A percentile compares a stretch with the other conserved stretches of the same genome.
Conservation (phyloP, 37 sponge, comb jelly and placozoan species). For the Tethya wilhelma region DNA sequence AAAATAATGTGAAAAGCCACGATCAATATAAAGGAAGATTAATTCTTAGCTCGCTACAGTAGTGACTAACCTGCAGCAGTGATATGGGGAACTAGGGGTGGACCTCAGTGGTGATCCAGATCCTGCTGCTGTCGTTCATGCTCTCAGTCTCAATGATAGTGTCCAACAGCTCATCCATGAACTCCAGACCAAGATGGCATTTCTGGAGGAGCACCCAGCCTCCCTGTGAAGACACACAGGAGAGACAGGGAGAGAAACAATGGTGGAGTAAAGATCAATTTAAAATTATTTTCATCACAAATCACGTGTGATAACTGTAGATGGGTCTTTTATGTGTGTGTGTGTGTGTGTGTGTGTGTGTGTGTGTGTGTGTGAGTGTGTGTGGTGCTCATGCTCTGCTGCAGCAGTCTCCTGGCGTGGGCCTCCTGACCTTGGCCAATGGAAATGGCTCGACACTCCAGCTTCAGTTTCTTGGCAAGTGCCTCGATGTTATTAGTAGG, state of each 20-base stretch:
- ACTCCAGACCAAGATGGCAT: slow-evolving; percentile 95
- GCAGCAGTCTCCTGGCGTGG: slow-evolving; percentile 91
- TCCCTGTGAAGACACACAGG: slow-evolving; percentile 55
- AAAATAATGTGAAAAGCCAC: too few species aligned
- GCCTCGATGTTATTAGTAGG: slow-evolving; percentile 94
- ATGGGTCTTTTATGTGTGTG: too few species aligned
- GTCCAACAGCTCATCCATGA: slow-evolving; percentile 92
- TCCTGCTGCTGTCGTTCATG: slow-evolving; percentile 77
- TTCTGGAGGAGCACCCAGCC: slow-evolving; percentile 97
- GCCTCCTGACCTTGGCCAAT: slow-evolving; percentile 99
- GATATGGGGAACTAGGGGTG: slow-evolving; percentile 96
- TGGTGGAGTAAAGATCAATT: too few species aligned
- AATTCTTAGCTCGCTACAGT: background rate
- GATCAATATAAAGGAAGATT: too few species aligned
- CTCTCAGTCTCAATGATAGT: slow-evolving; percentile 80
- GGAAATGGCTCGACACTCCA: slow-evolving; percentile 89
- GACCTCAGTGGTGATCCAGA: slow-evolving; percentile 98
- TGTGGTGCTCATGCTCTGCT: slow-evolving; percentile 81
- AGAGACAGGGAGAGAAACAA: too few species aligned
- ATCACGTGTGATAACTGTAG: too few species aligned
- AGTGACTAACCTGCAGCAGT: slow-evolving; percentile 84
- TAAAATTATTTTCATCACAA: too few species aligned
- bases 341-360: too few species aligned
- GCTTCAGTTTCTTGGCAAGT: slow-evolving; percentile 93
- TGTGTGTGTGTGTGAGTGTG: background rate